Evolutionary conservation across 2,113 vertebrate species (phyloP), one percentile per base, ranked within the genome.

Genomic region (Oophaga pumilio): DNA sequence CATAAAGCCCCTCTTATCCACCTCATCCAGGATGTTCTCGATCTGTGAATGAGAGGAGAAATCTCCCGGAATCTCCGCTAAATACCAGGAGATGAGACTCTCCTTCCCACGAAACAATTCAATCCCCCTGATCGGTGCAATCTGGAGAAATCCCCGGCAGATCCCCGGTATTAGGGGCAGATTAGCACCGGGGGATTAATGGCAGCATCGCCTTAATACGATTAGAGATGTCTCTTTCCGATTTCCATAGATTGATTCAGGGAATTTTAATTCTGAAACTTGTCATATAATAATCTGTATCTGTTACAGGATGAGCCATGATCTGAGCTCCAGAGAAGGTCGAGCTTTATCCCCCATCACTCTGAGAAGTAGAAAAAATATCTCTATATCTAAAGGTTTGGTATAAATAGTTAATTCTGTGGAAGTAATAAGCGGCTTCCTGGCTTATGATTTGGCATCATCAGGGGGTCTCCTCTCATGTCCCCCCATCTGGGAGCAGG

Each of bases 241-340:
- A 96, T 95, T 97, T 95, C 95, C 93, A 94, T 93, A 94, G 96
- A 97, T 95, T 96, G 95, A 95, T 98, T 97, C 96, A 85, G 88
- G 93, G 97, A 97, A 97, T 96, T 97, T 96, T 94, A 97, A 97
- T 97, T 95, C 93, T 89, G 93, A 92, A 91, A 66, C 93, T 94
- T 96, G 95, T 95, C 95, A 94, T 90, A 90, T 93, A 91, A 95
- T 96, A 97, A 97, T 96, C 96, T 94, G 94, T 88, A 93, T 95
- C 95, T 96, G 95, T 96, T 94, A 96, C 96, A 94, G 92, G 90
- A 92, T 90, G 93, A 93, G 93, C 93, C 80, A 91, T 93, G 91
- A 92, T 94, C 93, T 93, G 91, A 92, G 90, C 68, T 66, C 0
- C 90, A 89, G 93, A 91, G 92, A 92, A 94, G 92, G 93, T 93